Evolutionary conservation across 2,113 vertebrate genomes (phyloP), one percentile per base, ranked within the genome.

Genomic region (Epinephelus moara): DNA sequence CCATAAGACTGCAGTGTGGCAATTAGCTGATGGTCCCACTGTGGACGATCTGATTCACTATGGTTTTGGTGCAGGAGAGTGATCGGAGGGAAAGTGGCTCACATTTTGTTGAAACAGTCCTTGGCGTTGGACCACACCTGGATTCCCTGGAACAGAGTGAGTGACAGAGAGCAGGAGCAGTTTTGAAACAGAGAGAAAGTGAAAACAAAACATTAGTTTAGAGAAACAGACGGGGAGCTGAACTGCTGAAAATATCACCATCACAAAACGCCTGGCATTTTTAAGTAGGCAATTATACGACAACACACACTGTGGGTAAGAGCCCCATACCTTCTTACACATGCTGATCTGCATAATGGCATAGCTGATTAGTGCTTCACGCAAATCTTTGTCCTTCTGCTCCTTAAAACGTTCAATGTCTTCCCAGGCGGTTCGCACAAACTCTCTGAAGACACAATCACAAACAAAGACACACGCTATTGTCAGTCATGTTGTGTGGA

Each of bases 301-400:
- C 9, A 23, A 71, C 4, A 80, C 10, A 49, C 12, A 64, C 23
- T 67, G 25, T 25, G 37, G 45, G n/a, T 18, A 61, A 64, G 19
- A 53, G 30, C 4, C 6, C 61, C 94, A 0, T 91, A 99, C 98
- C 97, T 99, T 99, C 94, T 99, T 99, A 92, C 98, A 99, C 97
- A 99, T 97, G 92, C 97, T 97, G 86, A 99, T 99, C 92, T 99
- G 98, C 98, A 99, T 99, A 40, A 99, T 96, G 47, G 98, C 98
- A 12, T 99, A 99, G 89, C 96, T 98, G 91, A 98, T 98, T 23
- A 99, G 96, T 0, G 98, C 97, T 90, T 99, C 98, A 76, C 96
- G 97, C 85, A 99, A 87, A 86, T 99, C 98, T 1, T 84, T 96
- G 83, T 99, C 97, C 93, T 99, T 99, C 88, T 99, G 98, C 79